These are phyloP conservation scores for Hartigia nigra DNA, from an alignment of 2,888 invertebrate genomes.

Conservation along the genomic window DNA sequence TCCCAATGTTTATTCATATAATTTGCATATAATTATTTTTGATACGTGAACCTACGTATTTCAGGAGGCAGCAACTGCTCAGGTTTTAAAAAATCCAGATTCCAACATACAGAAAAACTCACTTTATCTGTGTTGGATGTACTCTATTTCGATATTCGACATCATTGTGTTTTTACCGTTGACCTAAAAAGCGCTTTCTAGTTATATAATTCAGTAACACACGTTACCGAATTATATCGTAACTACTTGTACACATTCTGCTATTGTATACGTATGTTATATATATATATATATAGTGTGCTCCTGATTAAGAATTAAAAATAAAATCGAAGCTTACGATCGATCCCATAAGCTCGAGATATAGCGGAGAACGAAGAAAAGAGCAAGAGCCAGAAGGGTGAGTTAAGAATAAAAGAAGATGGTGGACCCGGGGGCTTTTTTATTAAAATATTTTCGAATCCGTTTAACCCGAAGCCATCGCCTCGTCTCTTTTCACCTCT, in stretches of 20 bases:
- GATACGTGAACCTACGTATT: conserved; percentile 5
- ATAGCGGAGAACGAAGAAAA: neutral
- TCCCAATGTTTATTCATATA: conserved; percentile 56
- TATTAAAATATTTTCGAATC: conserved; percentile 1
- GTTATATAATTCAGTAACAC: too few relatives aligned
- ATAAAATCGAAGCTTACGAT: neutral
- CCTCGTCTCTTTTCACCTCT: neutral
- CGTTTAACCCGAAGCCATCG: neutral
- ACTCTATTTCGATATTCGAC: too few relatives aligned
- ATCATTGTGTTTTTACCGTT: too few relatives aligned
- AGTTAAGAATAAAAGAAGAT: neutral
- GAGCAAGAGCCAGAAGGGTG: neutral
- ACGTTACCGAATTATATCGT: too few relatives aligned
- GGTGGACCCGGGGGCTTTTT: neutral
- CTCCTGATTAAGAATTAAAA: neutral
- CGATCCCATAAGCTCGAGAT: neutral
- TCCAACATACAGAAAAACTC: neutral
- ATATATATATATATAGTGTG: neutral
- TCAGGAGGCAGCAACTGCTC: neutral
- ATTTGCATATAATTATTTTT: conserved; percentile 54
- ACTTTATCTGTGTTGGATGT: neutral
- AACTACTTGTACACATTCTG: too few relatives aligned
- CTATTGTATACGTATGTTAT: neutral
- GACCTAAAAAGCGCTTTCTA: too few relatives aligned
- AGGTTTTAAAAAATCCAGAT: neutral